Evolutionary conservation across 2,888 invertebrate genomes (phyloP).

Genomic region (Drosophila anomalata): DNA sequence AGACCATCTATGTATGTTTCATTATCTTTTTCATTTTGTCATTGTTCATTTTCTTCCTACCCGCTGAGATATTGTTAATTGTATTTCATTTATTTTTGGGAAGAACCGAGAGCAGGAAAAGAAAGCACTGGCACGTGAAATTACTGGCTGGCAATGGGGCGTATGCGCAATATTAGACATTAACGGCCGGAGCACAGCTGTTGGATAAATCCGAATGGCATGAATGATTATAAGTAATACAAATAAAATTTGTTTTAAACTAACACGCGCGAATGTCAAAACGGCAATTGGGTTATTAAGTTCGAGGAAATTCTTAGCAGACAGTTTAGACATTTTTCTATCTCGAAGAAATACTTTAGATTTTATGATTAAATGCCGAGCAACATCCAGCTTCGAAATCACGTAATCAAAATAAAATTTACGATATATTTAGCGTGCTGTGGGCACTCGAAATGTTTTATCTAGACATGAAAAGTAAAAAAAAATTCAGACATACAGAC

Average conservation of each 20-base stretch:
- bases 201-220: slow-evolving; percentile 45
- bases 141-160: slow-evolving; percentile 32
- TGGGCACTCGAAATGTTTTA: slow-evolving; percentile 30
- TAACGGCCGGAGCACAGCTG: slow-evolving; percentile 61
- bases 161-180: slow-evolving; percentile 34
- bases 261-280: slow-evolving; percentile 18
- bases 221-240: slow-evolving; percentile 42
- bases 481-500: slow-evolving; percentile 6
- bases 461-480: slow-evolving; percentile 13
- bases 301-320: neutral
- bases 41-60: slow-evolving; percentile 3
- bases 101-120: slow-evolving; percentile 1
- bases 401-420: slow-evolving; percentile 31
- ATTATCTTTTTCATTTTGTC: neutral
- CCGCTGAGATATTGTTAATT: slow-evolving; percentile 40
- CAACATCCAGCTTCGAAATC: slow-evolving; percentile 14
- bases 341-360: neutral
- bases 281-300: slow-evolving; percentile 9
- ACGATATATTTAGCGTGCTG: slow-evolving; percentile 18
- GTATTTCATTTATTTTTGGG: slow-evolving; percentile 31
- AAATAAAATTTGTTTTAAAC: slow-evolving; percentile 41
- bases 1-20: slow-evolving; percentile 17
- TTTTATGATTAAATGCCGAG: slow-evolving; percentile 1
- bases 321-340: neutral
- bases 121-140: slow-evolving; percentile 32